These are phyloP conservation scores for Lucifuga dentata DNA, from an alignment of 2,113 vertebrate genomes.

Conservation along the genomic window DNA sequence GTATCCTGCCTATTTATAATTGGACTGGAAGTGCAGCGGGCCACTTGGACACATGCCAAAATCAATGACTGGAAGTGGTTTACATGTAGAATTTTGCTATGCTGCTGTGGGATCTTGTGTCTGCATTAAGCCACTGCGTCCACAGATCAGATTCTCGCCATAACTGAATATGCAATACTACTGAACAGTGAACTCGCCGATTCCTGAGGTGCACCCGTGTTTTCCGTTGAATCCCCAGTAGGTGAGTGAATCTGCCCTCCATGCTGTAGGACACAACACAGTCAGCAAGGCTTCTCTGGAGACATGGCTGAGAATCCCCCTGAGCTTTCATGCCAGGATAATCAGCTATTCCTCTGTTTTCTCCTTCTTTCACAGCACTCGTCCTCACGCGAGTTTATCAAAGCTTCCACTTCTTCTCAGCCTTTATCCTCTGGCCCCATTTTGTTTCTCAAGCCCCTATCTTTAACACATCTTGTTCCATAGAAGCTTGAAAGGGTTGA, in stretches of 20 bases:
- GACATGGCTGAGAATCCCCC: constrained; percentile 42
- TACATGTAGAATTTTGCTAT: constrained; percentile 16
- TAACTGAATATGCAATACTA: neutral
- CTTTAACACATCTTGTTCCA: constrained; percentile 6
- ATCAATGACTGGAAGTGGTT: constrained; percentile 68
- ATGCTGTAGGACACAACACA: constrained; percentile 29
- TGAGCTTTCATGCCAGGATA: constrained; percentile 29
- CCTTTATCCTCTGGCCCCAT: no score
- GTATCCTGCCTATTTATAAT: constrained; percentile 62
- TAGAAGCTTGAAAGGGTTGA: constrained; percentile 43
- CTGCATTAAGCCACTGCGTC: constrained; percentile 1
- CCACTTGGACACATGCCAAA: constrained; percentile 51
- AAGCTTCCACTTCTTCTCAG: no score
- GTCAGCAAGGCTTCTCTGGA: constrained; percentile 44
- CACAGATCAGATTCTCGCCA: neutral
- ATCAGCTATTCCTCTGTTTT: constrained; percentile 24
- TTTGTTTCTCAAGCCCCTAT: constrained; percentile 8
- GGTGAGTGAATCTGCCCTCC: constrained; percentile 29
- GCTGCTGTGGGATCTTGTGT: constrained; percentile 20
- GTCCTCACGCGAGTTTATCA: neutral
- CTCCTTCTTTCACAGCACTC: constrained; percentile 4
- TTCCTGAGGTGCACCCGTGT: constrained; percentile 39
- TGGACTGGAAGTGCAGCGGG: constrained; percentile 62
- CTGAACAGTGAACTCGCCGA: neutral
- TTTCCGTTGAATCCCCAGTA: constrained; percentile 17